A percentile compares a stretch with the other conserved stretches of the same genome.
Conservation (phyloP, 2,888 invertebrate genomes). For the Anodontia alba region DNA sequence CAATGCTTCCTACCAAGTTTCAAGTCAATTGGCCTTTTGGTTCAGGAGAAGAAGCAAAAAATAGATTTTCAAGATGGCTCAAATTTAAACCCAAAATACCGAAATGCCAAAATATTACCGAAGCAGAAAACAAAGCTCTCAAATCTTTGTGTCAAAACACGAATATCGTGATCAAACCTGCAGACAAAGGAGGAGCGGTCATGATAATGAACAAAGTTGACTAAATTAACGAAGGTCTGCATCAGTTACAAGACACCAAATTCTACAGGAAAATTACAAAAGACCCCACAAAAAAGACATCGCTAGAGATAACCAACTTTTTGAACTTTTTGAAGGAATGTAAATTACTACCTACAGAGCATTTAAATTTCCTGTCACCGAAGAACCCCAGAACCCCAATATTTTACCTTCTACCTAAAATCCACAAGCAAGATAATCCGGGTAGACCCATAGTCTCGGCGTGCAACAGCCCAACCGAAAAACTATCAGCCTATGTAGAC, state of each 20-base stretch:
- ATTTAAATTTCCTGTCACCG: conserved; percentile 7
- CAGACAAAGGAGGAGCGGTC: conserved; percentile 28
- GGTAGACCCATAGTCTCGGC: too few species aligned
- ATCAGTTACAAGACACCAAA: conserved; percentile 20
- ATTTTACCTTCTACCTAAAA: conserved; percentile 18
- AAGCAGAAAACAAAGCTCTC: background rate
- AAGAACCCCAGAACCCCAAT: conserved; percentile 23
- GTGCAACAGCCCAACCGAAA: too few species aligned
- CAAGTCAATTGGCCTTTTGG: too few species aligned
- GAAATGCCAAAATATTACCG: background rate
- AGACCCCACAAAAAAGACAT: conserved; percentile 1
- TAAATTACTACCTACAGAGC: background rate
- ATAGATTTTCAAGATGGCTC: too few species aligned
- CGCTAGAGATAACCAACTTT: conserved; percentile 1
- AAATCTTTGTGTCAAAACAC: background rate
- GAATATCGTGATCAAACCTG: conserved; percentile 3
- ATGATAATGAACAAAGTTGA: conserved; percentile 17
- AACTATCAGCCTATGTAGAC: too few species aligned
- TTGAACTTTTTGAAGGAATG: background rate
- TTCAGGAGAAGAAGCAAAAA: too few species aligned
- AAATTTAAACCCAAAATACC: too few species aligned
- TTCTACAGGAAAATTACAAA: background rate
- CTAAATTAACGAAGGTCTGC: conserved; percentile 19
- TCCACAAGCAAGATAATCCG: too few species aligned
- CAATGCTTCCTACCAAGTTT: too few species aligned